A percentile compares a stretch with the other conserved stretches of the same genome.
Evolutionary conservation across 1,140 invertebrate genomes (phyloP).

Genomic region (Sitophilus oryzae): DNA sequence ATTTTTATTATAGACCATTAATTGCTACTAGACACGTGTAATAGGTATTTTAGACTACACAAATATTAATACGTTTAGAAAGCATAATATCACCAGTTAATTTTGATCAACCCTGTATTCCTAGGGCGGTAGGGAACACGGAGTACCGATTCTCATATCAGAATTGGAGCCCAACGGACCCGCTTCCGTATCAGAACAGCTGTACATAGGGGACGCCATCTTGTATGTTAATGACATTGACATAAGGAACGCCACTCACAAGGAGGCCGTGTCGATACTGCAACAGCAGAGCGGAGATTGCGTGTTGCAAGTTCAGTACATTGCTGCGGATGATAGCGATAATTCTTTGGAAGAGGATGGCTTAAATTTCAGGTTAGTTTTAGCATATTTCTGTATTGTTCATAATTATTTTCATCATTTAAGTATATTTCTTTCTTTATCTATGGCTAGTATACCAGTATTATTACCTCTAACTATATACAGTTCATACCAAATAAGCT

Average conservation of each 20-base stretch:
- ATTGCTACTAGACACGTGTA: too few relatives aligned
- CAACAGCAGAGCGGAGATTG: conserved; percentile 65
- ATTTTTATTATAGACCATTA: too few relatives aligned
- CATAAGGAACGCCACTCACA: conserved; percentile 63
- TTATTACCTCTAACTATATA: too few relatives aligned
- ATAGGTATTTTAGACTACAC: too few relatives aligned
- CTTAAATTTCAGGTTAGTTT: conserved; percentile 48
- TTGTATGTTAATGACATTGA: conserved; percentile 72
- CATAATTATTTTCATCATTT: too few relatives aligned
- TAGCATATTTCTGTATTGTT: too few relatives aligned
- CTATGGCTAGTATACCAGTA: too few relatives aligned
- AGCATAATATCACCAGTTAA: too few relatives aligned
- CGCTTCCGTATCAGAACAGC: conserved; percentile 59
- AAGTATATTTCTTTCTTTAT: too few relatives aligned
- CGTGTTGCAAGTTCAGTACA: conserved; percentile 65
- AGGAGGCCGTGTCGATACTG: conserved; percentile 67
- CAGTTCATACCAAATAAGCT: too few relatives aligned
- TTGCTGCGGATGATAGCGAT: conserved; percentile 63
- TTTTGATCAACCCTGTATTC: too few relatives aligned
- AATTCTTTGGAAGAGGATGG: conserved; percentile 47
- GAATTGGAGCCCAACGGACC: conserved; percentile 74
- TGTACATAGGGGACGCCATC: conserved; percentile 80
- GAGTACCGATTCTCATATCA: conserved; percentile 79
- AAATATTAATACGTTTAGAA: too few relatives aligned
- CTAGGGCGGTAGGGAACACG: conserved; percentile 77